A percentile compares a stretch with the other conserved stretches of the same genome.
Evolutionary conservation across 2,888 invertebrate species (phyloP).

Genomic region (Patella depressa): DNA sequence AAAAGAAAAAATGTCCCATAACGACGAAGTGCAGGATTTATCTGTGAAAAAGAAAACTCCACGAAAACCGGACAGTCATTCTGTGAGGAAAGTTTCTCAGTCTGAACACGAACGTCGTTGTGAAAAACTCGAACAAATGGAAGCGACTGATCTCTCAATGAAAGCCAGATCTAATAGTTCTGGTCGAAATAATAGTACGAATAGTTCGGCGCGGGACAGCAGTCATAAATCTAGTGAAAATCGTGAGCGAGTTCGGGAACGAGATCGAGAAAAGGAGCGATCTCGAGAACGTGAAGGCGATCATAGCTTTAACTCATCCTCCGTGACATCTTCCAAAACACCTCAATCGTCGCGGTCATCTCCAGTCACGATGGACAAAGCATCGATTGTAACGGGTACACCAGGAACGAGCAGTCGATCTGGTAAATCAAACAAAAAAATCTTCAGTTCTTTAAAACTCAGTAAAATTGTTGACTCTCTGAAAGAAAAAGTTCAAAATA

Average conservation of each 20-base stretch:
- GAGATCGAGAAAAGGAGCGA: neutral
- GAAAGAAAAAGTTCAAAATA: conserved; percentile 61
- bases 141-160: conserved; percentile 60
- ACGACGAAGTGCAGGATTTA: conserved; percentile 57
- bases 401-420: conserved; percentile 14
- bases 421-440: conserved; percentile 51
- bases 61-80: conserved; percentile 21
- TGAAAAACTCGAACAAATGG: conserved; percentile 39
- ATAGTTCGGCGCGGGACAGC: neutral
- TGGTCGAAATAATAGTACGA: neutral
- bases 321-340: conserved; percentile 8
- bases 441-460: conserved; percentile 58
- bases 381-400: neutral
- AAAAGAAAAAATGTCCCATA: conserved; percentile 9
- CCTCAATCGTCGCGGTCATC: conserved; percentile 13
- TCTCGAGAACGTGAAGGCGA: no score
- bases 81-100: neutral
- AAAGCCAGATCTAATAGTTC: conserved; percentile 44
- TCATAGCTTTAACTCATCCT: neutral
- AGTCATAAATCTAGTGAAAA: conserved; percentile 8
- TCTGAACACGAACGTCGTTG: neutral
- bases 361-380: neutral
- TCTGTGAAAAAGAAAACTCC: conserved; percentile 44
- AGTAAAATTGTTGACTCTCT: conserved; percentile 60
- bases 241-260: neutral